These are phyloP conservation scores for Abrostola tripartita DNA, from an alignment of 2,888 invertebrate genomes.

Conservation along the genomic window DNA sequence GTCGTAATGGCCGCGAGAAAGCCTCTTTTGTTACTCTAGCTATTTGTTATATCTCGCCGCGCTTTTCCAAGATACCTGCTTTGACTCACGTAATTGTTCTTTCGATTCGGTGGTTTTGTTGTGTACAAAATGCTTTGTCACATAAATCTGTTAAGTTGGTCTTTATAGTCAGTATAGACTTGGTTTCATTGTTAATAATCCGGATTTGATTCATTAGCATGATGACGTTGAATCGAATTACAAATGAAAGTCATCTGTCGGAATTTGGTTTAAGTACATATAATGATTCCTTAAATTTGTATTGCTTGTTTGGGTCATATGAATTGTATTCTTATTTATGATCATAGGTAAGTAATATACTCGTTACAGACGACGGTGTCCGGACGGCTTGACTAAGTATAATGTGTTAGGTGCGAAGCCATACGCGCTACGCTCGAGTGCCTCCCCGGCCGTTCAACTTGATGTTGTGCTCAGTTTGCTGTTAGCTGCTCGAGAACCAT, in stretches of 20 bases:
- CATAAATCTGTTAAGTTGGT: conserved; percentile 81
- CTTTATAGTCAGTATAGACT: conserved; percentile 68
- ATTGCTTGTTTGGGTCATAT: too few relatives aligned
- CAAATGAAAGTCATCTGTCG: conserved; percentile 41
- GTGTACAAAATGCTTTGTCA: conserved; percentile 86
- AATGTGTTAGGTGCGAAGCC: conserved; percentile 71
- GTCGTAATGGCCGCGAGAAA: conserved; percentile 86
- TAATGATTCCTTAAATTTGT: background rate
- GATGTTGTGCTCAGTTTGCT: conserved; percentile 76
- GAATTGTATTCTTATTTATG: too few relatives aligned
- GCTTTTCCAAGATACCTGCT: conserved; percentile 84
- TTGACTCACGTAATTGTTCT: conserved; percentile 87
- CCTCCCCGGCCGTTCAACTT: conserved; percentile 82
- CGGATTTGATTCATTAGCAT: conserved; percentile 75
- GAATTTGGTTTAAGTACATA: background rate
- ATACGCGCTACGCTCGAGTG: conserved; percentile 79
- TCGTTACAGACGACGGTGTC: conserved; percentile 17
- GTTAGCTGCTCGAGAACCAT: conserved; percentile 77
- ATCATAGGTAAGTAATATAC: background rate
- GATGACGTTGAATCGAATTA: conserved; percentile 50
- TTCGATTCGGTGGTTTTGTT: conserved; percentile 85
- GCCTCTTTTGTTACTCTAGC: conserved; percentile 86
- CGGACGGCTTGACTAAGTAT: conserved; percentile 38
- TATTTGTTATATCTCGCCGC: conserved; percentile 86
- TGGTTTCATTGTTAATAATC: conserved; percentile 78